Evolutionary conservation across 2,797 vertebrate genomes (phyloP).

Genomic region (Molossus alvarezi): DNA sequence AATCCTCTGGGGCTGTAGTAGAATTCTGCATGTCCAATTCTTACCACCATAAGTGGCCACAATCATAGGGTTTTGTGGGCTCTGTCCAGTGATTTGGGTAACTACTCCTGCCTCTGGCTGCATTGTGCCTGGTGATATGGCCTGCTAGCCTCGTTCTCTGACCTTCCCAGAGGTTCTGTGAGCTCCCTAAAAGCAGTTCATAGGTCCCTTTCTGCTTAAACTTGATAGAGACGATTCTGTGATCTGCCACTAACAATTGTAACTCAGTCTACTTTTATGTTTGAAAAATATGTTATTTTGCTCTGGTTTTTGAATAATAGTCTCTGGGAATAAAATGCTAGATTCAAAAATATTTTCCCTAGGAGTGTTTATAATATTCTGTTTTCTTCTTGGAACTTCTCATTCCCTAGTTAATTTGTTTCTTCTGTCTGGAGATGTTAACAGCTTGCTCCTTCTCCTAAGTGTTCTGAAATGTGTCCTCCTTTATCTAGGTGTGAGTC

Average conservation of each 20-base stretch:
- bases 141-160: background rate
- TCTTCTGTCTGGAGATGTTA: background rate
- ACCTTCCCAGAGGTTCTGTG: background rate
- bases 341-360: background rate
- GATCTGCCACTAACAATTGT: background rate
- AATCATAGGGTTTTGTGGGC: background rate
- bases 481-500: background rate
- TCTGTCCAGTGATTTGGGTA: background rate
- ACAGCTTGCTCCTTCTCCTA: background rate
- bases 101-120: background rate
- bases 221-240: background rate
- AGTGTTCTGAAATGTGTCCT: constrained; percentile 17
- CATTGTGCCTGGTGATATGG: background rate
- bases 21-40: background rate
- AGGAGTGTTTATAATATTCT: background rate
- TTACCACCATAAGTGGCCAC: background rate
- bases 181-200: background rate
- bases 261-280: background rate
- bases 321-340: background rate
- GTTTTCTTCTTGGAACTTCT: constrained; percentile 39
- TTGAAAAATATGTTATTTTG: background rate
- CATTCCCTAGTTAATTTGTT: background rate
- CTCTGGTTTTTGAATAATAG: background rate
- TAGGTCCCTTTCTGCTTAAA: background rate
- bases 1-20: background rate